Conservation (phyloP, 1,140 invertebrate species). For the Apis laboriosa region DNA sequence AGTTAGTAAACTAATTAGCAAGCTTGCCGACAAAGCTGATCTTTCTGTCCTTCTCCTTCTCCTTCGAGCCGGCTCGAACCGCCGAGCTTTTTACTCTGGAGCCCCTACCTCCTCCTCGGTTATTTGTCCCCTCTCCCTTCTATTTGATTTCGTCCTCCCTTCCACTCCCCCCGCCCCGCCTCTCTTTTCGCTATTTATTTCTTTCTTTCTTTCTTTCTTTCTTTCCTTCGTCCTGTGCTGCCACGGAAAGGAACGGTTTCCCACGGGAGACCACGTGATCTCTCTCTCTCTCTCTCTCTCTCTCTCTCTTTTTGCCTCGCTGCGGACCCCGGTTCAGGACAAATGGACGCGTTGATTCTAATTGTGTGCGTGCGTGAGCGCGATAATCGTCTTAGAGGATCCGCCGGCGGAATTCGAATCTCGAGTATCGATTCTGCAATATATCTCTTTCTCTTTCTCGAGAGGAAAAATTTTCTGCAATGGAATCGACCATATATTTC, state of each 20-base stretch:
- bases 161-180: slow-evolving; percentile 26
- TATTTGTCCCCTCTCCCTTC: slow-evolving; percentile 62
- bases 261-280: slow-evolving; percentile 66
- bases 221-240: slow-evolving; percentile 65
- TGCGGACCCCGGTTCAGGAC: neutral
- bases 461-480: no score
- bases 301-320: neutral
- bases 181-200: slow-evolving; percentile 72
- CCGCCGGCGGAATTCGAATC: slow-evolving; percentile 24
- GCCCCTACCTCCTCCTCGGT: slow-evolving; percentile 50
- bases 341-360: slow-evolving; percentile 39
- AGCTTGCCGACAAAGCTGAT: slow-evolving; percentile 79
- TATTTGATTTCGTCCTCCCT: slow-evolving; percentile 75
- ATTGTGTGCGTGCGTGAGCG: slow-evolving; percentile 12
- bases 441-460: no score
- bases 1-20: slow-evolving; percentile 82
- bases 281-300: slow-evolving; percentile 52
- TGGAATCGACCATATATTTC: no score
- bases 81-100: slow-evolving; percentile 73
- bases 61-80: neutral
- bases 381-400: slow-evolving; percentile 30
- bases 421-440: neutral
- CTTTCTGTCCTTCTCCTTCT: slow-evolving; percentile 43
- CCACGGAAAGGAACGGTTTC: slow-evolving; percentile 72
- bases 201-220: slow-evolving; percentile 67